Base-by-base conservation (phyloP, 2,113 vertebrate species). In the Procavia capensis region DNA sequence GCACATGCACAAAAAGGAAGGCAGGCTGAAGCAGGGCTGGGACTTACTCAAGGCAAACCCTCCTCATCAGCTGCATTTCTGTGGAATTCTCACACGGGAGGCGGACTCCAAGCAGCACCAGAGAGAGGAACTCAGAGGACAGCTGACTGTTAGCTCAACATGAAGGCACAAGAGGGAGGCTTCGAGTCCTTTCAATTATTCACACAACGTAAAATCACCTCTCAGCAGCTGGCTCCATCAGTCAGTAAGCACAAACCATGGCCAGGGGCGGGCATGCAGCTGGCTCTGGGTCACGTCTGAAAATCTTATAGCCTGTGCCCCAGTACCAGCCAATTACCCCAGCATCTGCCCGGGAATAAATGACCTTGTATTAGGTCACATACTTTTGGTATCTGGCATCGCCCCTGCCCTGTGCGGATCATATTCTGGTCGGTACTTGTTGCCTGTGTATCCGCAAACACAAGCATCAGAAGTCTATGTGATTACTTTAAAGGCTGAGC, bases 191-290 rank as follows among this genome's bases (percentile, higher is more conserved):
- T 95, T 95, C 91, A 47, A 34, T 83, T 88, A 72, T 92, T 95
- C 93, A 89, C 86, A 94, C 85, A n/a, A 70, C 83, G 87, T 68
- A 72, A 85, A 85, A 43, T 54, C 78, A 75, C 85, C 4, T 87
- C 94, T 47, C 39, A 7, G 3, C 96, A 91, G 91, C 95, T 91
- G 93, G 91, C 5, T 63, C 79, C 3, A 13, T 93, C 85, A 25
- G 36, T 97, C 91, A 95, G 4, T 36, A 70, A 80, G n/a, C 29
- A 70, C 24, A 59, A 54, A 54, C 64, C 47, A 41, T 0, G 9
- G 90, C 80, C 27, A 27, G 61, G 41, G 43, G 84, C 16, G 27
- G 43, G 86, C 16, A 39, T 1, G 9, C 85, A 63, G 83, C 82
- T 20, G 70, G 74, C 66, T 74, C 79, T 64, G 16, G 6, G 54